Conservation (phyloP, 2,113 vertebrate species). For the Percina caprodes region DNA sequence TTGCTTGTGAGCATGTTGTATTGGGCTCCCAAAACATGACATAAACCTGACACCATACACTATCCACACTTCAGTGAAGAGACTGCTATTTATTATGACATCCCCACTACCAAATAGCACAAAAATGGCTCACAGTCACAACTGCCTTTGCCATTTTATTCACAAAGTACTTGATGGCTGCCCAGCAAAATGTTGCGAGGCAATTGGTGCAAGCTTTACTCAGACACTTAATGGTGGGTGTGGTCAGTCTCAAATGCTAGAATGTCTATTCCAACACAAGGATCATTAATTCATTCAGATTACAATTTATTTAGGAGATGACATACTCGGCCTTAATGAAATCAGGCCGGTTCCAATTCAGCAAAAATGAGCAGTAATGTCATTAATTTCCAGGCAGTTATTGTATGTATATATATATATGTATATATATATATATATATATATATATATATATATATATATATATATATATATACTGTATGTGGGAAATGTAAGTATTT, state of each 20-base stretch:
- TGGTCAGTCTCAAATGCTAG: background rate
- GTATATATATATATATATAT: too few relatives aligned
- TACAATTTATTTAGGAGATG: slow-evolving; percentile 19
- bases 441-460: too few relatives aligned
- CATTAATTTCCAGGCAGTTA: slow-evolving; percentile 6
- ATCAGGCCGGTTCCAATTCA: slow-evolving; percentile 21
- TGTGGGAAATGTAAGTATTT: slow-evolving; percentile 3
- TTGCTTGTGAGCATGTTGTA: too few relatives aligned
- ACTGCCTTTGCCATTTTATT: slow-evolving; percentile 43
- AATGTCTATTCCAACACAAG: slow-evolving; percentile 12
- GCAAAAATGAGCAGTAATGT: background rate
- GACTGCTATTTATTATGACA: slow-evolving; percentile 30
- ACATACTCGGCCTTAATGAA: slow-evolving; percentile 23
- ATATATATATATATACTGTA: background rate
- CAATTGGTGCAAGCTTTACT: slow-evolving; percentile 21
- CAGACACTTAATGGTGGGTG: slow-evolving; percentile 14
- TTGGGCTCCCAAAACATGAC: too few relatives aligned
- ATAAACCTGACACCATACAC: background rate
- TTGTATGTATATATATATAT: too few relatives aligned
- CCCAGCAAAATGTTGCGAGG: slow-evolving; percentile 19
- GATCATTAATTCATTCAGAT: slow-evolving; percentile 44
- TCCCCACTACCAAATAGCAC: slow-evolving; percentile 12
- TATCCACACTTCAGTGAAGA: slow-evolving; percentile 1
- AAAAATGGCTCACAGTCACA: slow-evolving; percentile 48
- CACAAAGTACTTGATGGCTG: slow-evolving; percentile 39